phyloP scores from a whole-genome alignment of 2,113 vertebrate species.

The Sterna hirundo region DNA sequence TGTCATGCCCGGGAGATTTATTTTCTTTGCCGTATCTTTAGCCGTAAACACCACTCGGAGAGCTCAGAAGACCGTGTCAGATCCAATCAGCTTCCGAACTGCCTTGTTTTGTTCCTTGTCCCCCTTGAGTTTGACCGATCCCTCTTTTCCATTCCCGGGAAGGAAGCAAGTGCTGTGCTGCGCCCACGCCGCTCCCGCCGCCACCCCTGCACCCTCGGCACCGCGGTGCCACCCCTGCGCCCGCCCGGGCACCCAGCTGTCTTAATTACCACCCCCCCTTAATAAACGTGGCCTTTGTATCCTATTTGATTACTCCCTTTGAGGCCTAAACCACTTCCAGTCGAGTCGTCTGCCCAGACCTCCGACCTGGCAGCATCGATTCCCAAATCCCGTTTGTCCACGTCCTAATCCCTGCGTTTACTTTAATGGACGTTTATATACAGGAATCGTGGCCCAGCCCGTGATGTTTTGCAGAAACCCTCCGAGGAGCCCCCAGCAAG shows the following conservation, averaged over 20 bases:
- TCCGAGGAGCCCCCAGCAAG: neutral
- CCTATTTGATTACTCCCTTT: conserved; percentile 5
- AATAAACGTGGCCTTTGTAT: neutral
- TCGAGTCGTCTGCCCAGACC: neutral
- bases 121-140: neutral
- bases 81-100: conserved; percentile 64
- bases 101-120: conserved; percentile 62
- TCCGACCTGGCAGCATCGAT: neutral
- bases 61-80: conserved; percentile 66
- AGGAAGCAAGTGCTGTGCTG: conserved; percentile 49
- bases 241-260: neutral
- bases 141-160: conserved; percentile 37
- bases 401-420: neutral
- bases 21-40: conserved; percentile 73
- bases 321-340: neutral
- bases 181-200: neutral
- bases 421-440: neutral
- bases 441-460: neutral
- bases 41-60: conserved; percentile 64
- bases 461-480: neutral
- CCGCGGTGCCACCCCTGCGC: accelerated
- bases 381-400: neutral
- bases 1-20: conserved; percentile 65
- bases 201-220: neutral
- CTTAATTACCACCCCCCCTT: neutral